Base-by-base conservation (phyloP, 2,113 vertebrate genomes). In the Ardeotis arabs region DNA sequence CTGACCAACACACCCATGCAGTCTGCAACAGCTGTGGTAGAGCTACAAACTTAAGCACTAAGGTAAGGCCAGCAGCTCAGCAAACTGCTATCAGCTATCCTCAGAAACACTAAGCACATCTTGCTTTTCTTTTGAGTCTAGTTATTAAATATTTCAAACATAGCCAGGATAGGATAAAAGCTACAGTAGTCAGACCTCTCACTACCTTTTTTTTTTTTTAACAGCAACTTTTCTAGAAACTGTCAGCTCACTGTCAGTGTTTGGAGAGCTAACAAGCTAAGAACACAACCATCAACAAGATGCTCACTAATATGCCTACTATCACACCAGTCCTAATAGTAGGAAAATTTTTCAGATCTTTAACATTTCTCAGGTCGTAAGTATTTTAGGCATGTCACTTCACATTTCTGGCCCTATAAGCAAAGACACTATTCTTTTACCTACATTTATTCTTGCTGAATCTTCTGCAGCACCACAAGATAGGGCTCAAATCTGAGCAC, bases 331-430 rank as follows among this genome's bases (percentile, higher is more conserved):
- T 28, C 33, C 52, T 64, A 74, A 75, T 0, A 95, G 25, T 4
- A 72, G 13, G 17, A 49, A 82, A 31, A 21, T 9, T 76, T 70
- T 83, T 86, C 68, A 89, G 19, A 82, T 79, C 35, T 89, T 72
- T 68, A 60, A 33, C 84, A 87, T 63, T 87, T 77, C 93, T 89
- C 79, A 92, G 35, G 62, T 84, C 31, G 20, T 45, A 81, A 93
- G 31, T 31, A 86, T 97, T 88, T 72, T 60, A 18, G 16, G 13
- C 16, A 10, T 35, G 17, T 67, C 33, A 44, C 44, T 75, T 78
- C 53, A 16, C 39, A 60, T 64, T 90, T 85, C 63, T 73, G 27
- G 16, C 19, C 76, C 49, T 72, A 39, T 41, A 75, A 70, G n/a
- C 22, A 86, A 76, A 90, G 21, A 7, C 4, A 2, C 23, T 41